phyloP scores from a whole-genome alignment of 2,113 vertebrate species.

The Macquaria ambigua region DNA sequence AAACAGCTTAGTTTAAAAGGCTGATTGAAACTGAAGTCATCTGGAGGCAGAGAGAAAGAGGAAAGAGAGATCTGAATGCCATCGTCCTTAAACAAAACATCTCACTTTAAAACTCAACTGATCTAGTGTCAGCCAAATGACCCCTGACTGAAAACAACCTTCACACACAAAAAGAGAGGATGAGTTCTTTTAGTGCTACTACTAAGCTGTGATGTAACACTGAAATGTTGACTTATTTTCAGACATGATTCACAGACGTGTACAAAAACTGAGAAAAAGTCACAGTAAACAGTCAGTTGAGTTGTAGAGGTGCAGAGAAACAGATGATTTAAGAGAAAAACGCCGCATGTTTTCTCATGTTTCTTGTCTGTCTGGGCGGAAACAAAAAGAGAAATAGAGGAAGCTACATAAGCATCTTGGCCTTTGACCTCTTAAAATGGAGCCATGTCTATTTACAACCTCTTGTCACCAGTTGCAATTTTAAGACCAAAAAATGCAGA shows the following conservation, averaged over 20 bases:
- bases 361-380: too few species aligned
- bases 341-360: too few species aligned
- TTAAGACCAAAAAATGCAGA: too few species aligned
- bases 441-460: too few species aligned
- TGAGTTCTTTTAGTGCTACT: neutral
- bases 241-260: neutral
- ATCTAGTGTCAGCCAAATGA: neutral
- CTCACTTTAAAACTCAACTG: neutral
- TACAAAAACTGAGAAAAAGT: neutral
- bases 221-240: neutral
- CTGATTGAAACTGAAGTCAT: conserved; percentile 11
- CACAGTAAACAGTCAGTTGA: too few species aligned
- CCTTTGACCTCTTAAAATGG: too few species aligned
- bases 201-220: neutral
- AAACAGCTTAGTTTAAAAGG: conserved; percentile 1
- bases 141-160: neutral
- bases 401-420: too few species aligned
- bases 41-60: neutral
- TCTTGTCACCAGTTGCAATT: too few species aligned
- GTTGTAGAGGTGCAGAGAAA: too few species aligned
- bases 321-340: too few species aligned
- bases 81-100: neutral
- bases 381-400: too few species aligned
- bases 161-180: neutral
- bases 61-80: neutral